Evolutionary conservation across 2,113 vertebrate genomes (phyloP).

Genomic region (Albula goreensis): DNA sequence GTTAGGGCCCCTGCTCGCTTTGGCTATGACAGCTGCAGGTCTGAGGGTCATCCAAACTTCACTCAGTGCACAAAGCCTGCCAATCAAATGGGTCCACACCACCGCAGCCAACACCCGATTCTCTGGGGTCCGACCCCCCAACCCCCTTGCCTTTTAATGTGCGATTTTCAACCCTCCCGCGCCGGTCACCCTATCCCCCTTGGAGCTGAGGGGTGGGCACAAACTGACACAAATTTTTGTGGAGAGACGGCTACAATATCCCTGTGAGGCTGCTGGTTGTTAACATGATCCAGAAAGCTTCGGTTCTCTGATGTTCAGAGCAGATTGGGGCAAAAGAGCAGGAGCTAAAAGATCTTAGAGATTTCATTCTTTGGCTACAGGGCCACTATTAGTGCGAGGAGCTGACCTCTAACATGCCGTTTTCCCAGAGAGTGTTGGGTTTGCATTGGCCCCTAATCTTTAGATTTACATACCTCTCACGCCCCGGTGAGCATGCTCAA

Average conservation of each 20-base stretch:
- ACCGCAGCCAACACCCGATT: not conserved
- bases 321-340: not conserved
- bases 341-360: conserved; percentile 20
- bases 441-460: conserved; percentile 25
- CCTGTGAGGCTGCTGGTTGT: too few relatives aligned
- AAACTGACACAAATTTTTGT: not conserved
- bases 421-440: conserved; percentile 23
- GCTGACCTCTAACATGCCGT: conserved; percentile 23
- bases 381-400: conserved; percentile 10
- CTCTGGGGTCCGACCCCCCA: not conserved
- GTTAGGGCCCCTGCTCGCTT: conserved; percentile 8
- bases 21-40: conserved; percentile 38
- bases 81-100: conserved; percentile 4
- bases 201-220: not conserved
- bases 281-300: not conserved
- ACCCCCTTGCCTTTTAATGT: not conserved
- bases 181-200: too few relatives aligned
- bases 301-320: not conserved
- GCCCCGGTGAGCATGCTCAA: not conserved
- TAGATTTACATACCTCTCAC: conserved; percentile 2
- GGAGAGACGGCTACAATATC: not conserved
- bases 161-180: not conserved
- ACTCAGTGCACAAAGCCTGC: conserved; percentile 38
- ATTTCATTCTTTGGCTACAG: conserved; percentile 17
- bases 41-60: conserved; percentile 39